Evolutionary conservation across 1,140 invertebrate species (phyloP).

Genomic region (Scaptomyza graminum): DNA sequence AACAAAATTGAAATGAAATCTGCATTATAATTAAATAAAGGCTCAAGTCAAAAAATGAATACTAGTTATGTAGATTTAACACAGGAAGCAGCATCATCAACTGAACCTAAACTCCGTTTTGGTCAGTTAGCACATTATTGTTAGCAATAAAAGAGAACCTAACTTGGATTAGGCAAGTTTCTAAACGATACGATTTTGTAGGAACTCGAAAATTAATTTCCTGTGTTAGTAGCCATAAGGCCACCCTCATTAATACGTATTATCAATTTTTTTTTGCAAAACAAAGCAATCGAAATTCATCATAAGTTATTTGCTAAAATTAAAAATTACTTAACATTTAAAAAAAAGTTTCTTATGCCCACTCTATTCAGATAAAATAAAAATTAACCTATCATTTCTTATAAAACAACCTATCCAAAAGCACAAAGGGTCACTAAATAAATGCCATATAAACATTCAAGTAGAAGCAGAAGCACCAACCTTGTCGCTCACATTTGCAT

Average conservation of each 20-base stretch:
- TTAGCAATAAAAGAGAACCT: background rate
- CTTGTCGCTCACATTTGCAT: background rate
- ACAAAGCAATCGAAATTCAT: too few relatives aligned
- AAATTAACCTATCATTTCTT: too few relatives aligned
- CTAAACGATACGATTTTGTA: background rate
- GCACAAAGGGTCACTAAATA: background rate
- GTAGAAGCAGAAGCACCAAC: background rate
- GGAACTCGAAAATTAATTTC: too few relatives aligned
- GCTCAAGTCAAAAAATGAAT: conserved; percentile 25
- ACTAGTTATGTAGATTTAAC: conserved; percentile 4
- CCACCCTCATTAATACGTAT: too few relatives aligned
- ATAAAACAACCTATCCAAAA: too few relatives aligned
- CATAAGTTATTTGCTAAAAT: too few relatives aligned
- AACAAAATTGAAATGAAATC: conserved; percentile 74
- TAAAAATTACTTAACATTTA: too few relatives aligned
- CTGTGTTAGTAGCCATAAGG: too few relatives aligned
- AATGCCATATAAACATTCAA: background rate
- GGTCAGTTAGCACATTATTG: background rate
- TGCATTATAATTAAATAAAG: conserved; percentile 73
- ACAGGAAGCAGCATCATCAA: background rate
- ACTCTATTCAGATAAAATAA: too few relatives aligned
- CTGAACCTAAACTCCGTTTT: background rate
- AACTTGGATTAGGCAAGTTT: background rate
- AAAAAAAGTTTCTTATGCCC: too few relatives aligned
- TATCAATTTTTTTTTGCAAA: too few relatives aligned